These are phyloP conservation scores for Graphium colonna DNA, from an alignment of 2,888 invertebrate genomes.

Conservation along the genomic window DNA sequence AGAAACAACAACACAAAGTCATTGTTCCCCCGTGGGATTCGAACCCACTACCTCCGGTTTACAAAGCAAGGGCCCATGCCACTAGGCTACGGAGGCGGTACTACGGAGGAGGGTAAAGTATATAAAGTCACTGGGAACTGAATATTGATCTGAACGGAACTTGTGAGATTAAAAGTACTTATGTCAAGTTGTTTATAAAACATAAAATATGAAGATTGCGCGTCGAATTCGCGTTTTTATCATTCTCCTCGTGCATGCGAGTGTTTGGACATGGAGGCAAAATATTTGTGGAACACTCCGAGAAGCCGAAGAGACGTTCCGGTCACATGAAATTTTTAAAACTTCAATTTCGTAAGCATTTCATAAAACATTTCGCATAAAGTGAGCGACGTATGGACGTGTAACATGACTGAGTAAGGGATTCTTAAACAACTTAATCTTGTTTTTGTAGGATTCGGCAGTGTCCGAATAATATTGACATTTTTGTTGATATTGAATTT, in stretches of 20 bases:
- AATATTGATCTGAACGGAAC: constrained; percentile 19
- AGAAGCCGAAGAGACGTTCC: constrained; percentile 38
- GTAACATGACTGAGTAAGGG: neutral
- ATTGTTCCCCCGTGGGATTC: too few species aligned
- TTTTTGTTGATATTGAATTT: too few species aligned
- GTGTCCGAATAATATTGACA: too few species aligned
- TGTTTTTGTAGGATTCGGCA: neutral
- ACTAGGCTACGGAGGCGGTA: too few species aligned
- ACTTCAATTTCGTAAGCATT: constrained; percentile 27
- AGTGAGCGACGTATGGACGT: constrained; percentile 10
- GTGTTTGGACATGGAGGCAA: constrained; percentile 45
- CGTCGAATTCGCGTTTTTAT: constrained; percentile 37
- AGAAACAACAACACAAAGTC: too few species aligned
- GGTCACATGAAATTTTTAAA: constrained; percentile 38
- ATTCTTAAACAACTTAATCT: neutral
- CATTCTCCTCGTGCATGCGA: constrained; percentile 34
- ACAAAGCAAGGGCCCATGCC: too few species aligned
- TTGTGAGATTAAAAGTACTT: too few species aligned
- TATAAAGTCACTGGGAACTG: too few species aligned
- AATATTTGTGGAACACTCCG: constrained; percentile 58
- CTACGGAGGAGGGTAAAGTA: too few species aligned
- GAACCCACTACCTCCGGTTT: too few species aligned
- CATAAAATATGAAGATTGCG: constrained; percentile 14
- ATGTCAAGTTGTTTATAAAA: too few species aligned
- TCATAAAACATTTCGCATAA: constrained; percentile 25